Evolutionary conservation across 2,113 vertebrate species (phyloP).

Genomic region (Gnathonemus longibarbis): DNA sequence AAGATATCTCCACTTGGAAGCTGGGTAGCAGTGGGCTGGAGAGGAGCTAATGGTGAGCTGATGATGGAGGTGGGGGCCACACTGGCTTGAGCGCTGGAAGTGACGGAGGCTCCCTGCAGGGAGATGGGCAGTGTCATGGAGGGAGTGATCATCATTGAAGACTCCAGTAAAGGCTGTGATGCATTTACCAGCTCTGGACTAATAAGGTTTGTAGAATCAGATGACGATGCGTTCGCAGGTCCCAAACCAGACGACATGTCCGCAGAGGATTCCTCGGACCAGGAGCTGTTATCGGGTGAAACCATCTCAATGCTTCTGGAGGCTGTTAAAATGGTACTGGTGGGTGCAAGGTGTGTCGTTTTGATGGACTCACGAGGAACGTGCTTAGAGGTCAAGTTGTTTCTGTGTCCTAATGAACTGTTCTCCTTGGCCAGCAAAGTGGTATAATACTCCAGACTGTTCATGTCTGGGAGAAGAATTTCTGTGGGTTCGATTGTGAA

Average conservation of each 20-base stretch:
- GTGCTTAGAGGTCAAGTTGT: slow-evolving; percentile 37
- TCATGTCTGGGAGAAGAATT: slow-evolving; percentile 68
- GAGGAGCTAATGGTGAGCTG: slow-evolving; percentile 34
- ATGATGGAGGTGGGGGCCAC: slow-evolving; percentile 33
- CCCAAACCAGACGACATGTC: slow-evolving; percentile 53
- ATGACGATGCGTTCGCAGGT: slow-evolving; percentile 32
- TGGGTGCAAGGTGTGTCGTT: slow-evolving; percentile 35
- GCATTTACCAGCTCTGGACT: slow-evolving; percentile 31
- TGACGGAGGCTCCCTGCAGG: slow-evolving; percentile 23
- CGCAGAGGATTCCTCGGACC: slow-evolving; percentile 41
- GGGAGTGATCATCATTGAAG: slow-evolving; percentile 40
- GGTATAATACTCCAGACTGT: slow-evolving; percentile 67
- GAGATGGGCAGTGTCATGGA: slow-evolving; percentile 38
- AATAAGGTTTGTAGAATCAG: slow-evolving; percentile 28
- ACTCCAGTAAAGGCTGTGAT: slow-evolving; percentile 43
- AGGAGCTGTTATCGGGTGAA: slow-evolving; percentile 31
- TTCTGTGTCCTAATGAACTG: slow-evolving; percentile 43
- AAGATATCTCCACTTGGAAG: slow-evolving; percentile 33
- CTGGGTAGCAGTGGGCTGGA: slow-evolving; percentile 28
- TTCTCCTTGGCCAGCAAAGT: slow-evolving; percentile 56
- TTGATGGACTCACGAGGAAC: slow-evolving; percentile 30
- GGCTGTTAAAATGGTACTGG: slow-evolving; percentile 31
- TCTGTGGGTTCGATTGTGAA: slow-evolving; percentile 61
- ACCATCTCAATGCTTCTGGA: slow-evolving; percentile 23
- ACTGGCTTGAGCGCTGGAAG: slow-evolving; percentile 39